Evolutionary conservation across 2,797 vertebrate genomes (phyloP), one percentile per base, ranked within the genome.

Genomic region (Arrhamphus sclerolepis): DNA sequence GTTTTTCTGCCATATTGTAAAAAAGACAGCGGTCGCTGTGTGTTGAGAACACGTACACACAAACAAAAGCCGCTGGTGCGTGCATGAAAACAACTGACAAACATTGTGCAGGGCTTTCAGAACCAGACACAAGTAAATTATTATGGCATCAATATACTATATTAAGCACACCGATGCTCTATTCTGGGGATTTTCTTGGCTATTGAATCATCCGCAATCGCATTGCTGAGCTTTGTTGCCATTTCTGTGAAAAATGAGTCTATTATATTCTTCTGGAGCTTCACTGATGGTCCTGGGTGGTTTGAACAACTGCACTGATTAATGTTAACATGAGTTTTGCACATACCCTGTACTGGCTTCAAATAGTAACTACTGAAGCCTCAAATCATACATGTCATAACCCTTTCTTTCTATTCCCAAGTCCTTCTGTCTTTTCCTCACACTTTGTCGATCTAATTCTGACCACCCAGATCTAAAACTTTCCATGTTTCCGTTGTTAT

Each of bases 291-390:
- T 86, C 79, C 76, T 79, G 28, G 75, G 83, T 84, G 85, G 76
- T 81, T 87, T 81, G 72, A 87, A 80, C 70, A 72, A 85, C 80
- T 69, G 72, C 56, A 59, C 71, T 86, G 82, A 89, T 89, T 84
- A 86, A 90, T 87, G 72, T 63, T 72, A 72, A 75, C 76, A 84
- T 86, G 81, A 82, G 79, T 85, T 91, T 87, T 80, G 77, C 84
- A 81, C 75, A 89, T 81, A 85, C 82, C 86, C 81, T 84, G 84
- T 86, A 87, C 87, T 86, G 86, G 81, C 74, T 79, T 84, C 78
- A 82, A 83, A 85, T 81, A 81, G 79, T 66, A 81, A 86, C 82
- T 86, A 75, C 85, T 82, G 77, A 70, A 46, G 50, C 56, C 56
- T 84, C 67, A 70, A 78, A 84, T 85, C 71, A 75, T 67, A 80